Evolutionary conservation across 2,888 invertebrate species (phyloP).

Genomic region (Leucozona laternaria): DNA sequence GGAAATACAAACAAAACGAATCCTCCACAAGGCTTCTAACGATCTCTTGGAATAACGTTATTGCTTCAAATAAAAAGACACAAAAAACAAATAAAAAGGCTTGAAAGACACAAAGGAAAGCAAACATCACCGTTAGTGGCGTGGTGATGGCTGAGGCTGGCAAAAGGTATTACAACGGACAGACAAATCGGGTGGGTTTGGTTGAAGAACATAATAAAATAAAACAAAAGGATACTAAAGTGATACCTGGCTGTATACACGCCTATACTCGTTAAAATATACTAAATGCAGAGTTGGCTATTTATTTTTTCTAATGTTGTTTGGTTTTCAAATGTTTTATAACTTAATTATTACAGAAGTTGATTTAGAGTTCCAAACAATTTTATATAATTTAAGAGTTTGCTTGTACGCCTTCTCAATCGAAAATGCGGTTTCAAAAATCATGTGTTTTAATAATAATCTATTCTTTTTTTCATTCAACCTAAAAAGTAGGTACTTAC

Average conservation of each 20-base stretch:
- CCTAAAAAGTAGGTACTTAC: too few relatives aligned
- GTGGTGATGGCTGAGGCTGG: constrained; percentile 46
- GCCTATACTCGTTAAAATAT: not conserved
- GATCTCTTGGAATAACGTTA: constrained; percentile 58
- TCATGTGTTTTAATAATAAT: too few relatives aligned
- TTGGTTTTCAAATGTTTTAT: not conserved
- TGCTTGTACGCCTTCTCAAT: too few relatives aligned
- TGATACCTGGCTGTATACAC: not conserved
- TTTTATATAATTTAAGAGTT: not conserved
- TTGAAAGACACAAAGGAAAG: constrained; percentile 57
- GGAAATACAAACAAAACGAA: constrained; percentile 56
- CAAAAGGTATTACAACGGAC: not conserved
- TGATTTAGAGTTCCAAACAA: not conserved
- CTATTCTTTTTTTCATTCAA: too few relatives aligned
- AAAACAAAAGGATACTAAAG: not conserved
- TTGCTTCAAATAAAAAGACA: constrained; percentile 69
- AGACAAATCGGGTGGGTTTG: not conserved
- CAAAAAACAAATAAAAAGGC: constrained; percentile 62
- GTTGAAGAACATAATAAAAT: not conserved
- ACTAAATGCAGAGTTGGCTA: not conserved
- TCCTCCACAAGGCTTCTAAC: constrained; percentile 55
- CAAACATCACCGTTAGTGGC: constrained; percentile 55
- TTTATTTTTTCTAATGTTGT: not conserved
- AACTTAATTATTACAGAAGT: not conserved
- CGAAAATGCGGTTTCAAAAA: too few relatives aligned